phyloP scores from a whole-genome alignment of 2,113 vertebrate genomes.

The Tachuris rubrigastra region DNA sequence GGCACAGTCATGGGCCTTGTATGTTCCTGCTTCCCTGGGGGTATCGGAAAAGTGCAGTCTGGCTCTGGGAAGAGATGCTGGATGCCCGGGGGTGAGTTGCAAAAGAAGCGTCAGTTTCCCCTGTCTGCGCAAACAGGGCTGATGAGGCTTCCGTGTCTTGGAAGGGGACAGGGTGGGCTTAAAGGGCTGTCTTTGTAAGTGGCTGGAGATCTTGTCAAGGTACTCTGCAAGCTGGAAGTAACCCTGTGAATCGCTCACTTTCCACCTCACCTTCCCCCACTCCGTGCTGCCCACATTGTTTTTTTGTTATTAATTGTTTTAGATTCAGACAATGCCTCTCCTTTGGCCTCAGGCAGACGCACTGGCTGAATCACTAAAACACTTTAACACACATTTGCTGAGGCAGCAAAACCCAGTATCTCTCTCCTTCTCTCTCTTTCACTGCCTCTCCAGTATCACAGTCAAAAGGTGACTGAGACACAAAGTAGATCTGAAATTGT shows the following conservation, averaged over 20 bases:
- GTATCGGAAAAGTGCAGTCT: not conserved
- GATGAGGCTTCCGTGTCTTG: not conserved
- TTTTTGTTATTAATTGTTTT: slow-evolving; percentile 57
- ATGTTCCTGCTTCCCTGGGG: not conserved
- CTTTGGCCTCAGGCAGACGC: slow-evolving; percentile 56
- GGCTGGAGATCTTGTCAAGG: not conserved
- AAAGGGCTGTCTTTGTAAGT: not conserved
- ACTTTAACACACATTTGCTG: slow-evolving; percentile 59
- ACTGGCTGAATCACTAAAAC: slow-evolving; percentile 52
- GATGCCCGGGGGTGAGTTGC: not conserved
- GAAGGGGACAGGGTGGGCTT: not conserved
- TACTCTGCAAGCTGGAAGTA: not conserved
- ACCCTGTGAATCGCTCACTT: not conserved
- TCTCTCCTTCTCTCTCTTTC: not conserved
- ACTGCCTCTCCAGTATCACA: slow-evolving; percentile 42
- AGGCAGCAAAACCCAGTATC: slow-evolving; percentile 51
- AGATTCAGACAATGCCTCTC: slow-evolving; percentile 62
- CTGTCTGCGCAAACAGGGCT: not conserved
- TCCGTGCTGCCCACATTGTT: slow-evolving; percentile 8
- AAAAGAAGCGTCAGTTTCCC: not conserved
- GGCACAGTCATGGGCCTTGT: too few species aligned
- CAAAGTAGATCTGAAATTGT: slow-evolving; percentile 50
- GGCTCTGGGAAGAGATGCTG: not conserved
- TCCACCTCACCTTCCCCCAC: not conserved
- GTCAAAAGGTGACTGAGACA: slow-evolving; percentile 58